These are phyloP conservation scores for Heliconius nattereri DNA, from an alignment of 1,140 invertebrate species.

Conservation along the genomic window DNA sequence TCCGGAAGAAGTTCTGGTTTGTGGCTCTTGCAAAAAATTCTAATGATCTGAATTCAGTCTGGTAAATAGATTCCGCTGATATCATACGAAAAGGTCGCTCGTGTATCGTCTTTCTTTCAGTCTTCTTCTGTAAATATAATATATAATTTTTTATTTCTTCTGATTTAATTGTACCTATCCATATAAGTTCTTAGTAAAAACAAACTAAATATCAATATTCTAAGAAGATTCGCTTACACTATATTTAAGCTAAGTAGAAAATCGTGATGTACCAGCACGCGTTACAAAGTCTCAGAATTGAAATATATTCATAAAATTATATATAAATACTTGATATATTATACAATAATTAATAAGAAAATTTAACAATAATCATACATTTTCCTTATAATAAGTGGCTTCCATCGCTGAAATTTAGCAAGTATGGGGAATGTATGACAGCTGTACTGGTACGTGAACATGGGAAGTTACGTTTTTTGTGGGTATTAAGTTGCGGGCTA, in stretches of 20 bases:
- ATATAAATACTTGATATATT: not conserved
- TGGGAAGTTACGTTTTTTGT: too few species aligned
- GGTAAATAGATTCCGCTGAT: not conserved
- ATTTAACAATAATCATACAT: not conserved
- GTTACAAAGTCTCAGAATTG: not conserved
- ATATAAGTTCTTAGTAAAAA: not conserved
- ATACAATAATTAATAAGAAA: not conserved
- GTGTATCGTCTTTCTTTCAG: too few species aligned
- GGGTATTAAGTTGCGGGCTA: too few species aligned
- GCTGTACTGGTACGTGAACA: too few species aligned
- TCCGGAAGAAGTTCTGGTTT: too few species aligned
- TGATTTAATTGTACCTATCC: not conserved
- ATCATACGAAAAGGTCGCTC: too few species aligned
- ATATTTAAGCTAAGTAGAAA: slow-evolving; percentile 1
- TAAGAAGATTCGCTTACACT: not conserved
- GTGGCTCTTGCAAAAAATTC: too few species aligned
- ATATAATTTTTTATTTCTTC: too few species aligned
- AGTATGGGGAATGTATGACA: too few species aligned
- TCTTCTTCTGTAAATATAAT: too few species aligned
- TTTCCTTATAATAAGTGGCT: too few species aligned
- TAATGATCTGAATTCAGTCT: not conserved
- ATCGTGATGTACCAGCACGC: not conserved
- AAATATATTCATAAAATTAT: not conserved
- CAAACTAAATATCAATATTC: not conserved
- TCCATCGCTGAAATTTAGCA: too few species aligned